Percentiles rank a stretch among this genome's conserved stretches.
Conservation (phyloP, 2,888 invertebrate genomes). For the Azorinus chamasolen region DNA sequence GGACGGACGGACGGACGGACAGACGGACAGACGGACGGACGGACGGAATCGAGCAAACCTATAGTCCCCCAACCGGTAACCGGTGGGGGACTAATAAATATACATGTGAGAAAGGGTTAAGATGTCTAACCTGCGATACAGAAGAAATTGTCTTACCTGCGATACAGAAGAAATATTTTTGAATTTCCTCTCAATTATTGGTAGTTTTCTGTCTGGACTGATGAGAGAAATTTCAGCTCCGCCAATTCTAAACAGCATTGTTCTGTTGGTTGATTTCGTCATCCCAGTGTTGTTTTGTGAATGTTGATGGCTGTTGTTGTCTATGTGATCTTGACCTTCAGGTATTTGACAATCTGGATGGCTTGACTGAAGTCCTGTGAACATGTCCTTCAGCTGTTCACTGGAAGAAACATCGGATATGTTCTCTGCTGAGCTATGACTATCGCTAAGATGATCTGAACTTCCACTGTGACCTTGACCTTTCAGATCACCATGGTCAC, state of each 20-base stretch:
- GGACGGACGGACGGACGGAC: too few species aligned
- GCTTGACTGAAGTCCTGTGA: constrained; percentile 39
- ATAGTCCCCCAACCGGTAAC: too few species aligned
- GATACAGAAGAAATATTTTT: constrained; percentile 96
- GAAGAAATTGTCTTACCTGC: constrained; percentile 87
- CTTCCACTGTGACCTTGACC: constrained; percentile 23
- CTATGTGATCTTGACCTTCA: constrained; percentile 40
- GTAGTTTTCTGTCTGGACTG: constrained; percentile 96
- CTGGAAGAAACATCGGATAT: constrained; percentile 52
- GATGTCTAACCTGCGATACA: too few species aligned
- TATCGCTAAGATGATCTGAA: constrained; percentile 58
- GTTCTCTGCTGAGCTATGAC: constrained; percentile 72
- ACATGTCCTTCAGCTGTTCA: constrained; percentile 56
- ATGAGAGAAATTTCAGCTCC: constrained; percentile 95
- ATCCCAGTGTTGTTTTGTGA: too few species aligned
- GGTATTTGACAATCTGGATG: constrained; percentile 38
- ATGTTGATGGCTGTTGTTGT: constrained; percentile 43
- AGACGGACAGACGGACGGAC: too few species aligned
- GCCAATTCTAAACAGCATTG: constrained; percentile 97
- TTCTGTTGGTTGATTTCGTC: constrained; percentile 88
- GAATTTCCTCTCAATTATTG: constrained; percentile 94
- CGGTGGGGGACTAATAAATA: too few species aligned
- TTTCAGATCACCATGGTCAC: constrained; percentile 31
- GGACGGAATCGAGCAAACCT: too few species aligned
- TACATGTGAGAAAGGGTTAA: too few species aligned